These are phyloP conservation scores for Dermochelys coriacea DNA, from an alignment of 2,797 vertebrate genomes.

Conservation along the genomic window DNA sequence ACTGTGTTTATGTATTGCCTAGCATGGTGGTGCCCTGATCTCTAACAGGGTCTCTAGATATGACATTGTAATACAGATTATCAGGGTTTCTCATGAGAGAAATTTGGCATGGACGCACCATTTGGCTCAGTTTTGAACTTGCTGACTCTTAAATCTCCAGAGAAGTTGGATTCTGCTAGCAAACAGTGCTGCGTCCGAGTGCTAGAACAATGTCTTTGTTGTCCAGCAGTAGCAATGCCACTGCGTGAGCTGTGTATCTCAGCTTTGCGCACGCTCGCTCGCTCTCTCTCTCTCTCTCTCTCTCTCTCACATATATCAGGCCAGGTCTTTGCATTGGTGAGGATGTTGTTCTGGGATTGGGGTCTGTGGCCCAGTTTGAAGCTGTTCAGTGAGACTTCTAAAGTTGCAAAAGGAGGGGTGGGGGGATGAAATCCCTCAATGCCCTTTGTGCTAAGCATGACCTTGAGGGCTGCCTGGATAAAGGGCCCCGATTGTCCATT, in stretches of 20 bases:
- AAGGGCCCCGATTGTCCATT: constrained; percentile 26
- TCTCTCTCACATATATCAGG: too few species aligned
- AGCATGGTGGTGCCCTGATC: not conserved
- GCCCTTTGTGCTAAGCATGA: not conserved
- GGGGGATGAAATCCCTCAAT: not conserved
- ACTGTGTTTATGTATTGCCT: not conserved
- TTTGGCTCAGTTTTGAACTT: not conserved
- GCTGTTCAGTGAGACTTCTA: not conserved
- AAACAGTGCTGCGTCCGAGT: not conserved
- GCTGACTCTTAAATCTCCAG: not conserved
- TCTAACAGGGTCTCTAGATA: not conserved
- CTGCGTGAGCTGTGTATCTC: not conserved
- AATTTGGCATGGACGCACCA: accelerated
- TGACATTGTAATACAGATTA: not conserved
- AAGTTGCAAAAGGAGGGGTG: not conserved
- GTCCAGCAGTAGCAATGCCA: not conserved
- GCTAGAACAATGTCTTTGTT: not conserved
- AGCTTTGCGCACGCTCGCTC: constrained; percentile 42
- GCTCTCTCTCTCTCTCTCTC: not conserved
- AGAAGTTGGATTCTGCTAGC: not conserved
- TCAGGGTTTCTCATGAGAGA: not conserved
- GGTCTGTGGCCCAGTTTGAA: not conserved
- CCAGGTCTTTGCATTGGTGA: not conserved
- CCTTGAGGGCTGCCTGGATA: not conserved
- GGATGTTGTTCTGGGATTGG: not conserved